phyloP scores from a whole-genome alignment of 1,140 invertebrate genomes.

The Cardiocondyla obscurior region DNA sequence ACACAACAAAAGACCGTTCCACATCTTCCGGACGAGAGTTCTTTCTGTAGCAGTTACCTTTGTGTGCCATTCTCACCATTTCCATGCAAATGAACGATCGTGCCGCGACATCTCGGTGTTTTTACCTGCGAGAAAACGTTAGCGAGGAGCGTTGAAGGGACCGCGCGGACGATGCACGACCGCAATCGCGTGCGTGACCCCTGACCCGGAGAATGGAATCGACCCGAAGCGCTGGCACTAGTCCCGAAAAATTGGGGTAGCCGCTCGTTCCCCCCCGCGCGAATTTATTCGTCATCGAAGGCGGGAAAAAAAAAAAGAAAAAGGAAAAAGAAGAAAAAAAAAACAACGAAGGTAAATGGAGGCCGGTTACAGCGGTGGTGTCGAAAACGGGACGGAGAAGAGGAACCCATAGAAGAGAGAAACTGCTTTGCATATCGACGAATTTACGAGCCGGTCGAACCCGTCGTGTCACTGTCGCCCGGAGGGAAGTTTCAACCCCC shows the following conservation, averaged over 20 bases:
- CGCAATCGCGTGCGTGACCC: slow-evolving; percentile 58
- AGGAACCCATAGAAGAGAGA: slow-evolving; percentile 58
- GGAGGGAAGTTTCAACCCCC: slow-evolving; percentile 65
- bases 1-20: slow-evolving; percentile 2
- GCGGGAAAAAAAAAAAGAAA: neutral
- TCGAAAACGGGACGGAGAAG: slow-evolving; percentile 48
- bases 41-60: slow-evolving; percentile 39
- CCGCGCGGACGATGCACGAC: slow-evolving; percentile 36
- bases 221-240: slow-evolving; percentile 2
- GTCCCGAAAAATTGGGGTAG: slow-evolving; percentile 39
- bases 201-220: slow-evolving; percentile 49
- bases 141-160: slow-evolving; percentile 37
- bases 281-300: slow-evolving; percentile 55
- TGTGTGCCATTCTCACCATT: slow-evolving; percentile 76
- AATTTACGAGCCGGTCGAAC: slow-evolving; percentile 76
- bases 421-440: slow-evolving; percentile 77
- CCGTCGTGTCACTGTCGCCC: slow-evolving; percentile 67
- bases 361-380: neutral
- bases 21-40: slow-evolving; percentile 32
- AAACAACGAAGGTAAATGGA: slow-evolving; percentile 30
- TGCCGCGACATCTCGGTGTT: slow-evolving; percentile 48
- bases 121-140: slow-evolving; percentile 57
- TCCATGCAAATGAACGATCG: slow-evolving; percentile 74
- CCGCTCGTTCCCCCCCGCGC: neutral
- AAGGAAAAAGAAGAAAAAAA: neutral